These are phyloP conservation scores for Amphiprion clarkii DNA, from an alignment of 2,797 vertebrate genomes.

Conservation along the genomic window DNA sequence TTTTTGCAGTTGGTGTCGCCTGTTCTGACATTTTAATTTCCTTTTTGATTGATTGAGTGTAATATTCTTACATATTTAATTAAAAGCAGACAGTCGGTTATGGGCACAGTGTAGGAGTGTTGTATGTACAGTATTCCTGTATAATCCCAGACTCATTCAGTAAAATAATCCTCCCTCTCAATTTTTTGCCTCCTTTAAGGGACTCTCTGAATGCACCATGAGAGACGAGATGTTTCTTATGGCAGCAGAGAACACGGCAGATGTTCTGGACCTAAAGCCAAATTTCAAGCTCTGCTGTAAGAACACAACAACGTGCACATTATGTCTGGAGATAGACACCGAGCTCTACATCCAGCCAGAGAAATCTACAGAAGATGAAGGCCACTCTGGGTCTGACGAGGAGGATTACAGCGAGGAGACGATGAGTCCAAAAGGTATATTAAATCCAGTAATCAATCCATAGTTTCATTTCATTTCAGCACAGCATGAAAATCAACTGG, in stretches of 20 bases:
- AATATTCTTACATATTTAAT: slow-evolving; percentile 37
- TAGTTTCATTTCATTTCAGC: not conserved
- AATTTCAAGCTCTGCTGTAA: slow-evolving; percentile 82
- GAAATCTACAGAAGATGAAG: slow-evolving; percentile 29
- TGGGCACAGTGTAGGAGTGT: not conserved
- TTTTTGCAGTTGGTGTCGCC: not conserved
- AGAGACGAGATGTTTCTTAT: not conserved
- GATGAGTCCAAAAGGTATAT: slow-evolving; percentile 51
- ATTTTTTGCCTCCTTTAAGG: slow-evolving; percentile 50
- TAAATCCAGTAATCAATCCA: not conserved
- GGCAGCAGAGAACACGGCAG: not conserved
- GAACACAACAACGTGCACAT: slow-evolving; percentile 58
- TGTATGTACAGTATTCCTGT: not conserved
- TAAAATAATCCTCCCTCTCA: not conserved
- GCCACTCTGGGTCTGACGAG: slow-evolving; percentile 45
- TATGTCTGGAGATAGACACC: slow-evolving; percentile 84
- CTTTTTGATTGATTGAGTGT: slow-evolving; percentile 14
- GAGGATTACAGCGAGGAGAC: slow-evolving; percentile 38
- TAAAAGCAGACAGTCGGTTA: slow-evolving; percentile 16
- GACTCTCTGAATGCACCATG: slow-evolving; percentile 70
- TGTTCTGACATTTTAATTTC: slow-evolving; percentile 44
- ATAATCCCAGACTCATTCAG: not conserved
- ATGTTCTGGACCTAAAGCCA: slow-evolving; percentile 67
- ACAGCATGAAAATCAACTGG: not conserved
- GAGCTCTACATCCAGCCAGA: slow-evolving; percentile 64